These are phyloP conservation scores for Leptopilina drosophilae DNA, from an alignment of 2,888 invertebrate species.

Conservation along the genomic window DNA sequence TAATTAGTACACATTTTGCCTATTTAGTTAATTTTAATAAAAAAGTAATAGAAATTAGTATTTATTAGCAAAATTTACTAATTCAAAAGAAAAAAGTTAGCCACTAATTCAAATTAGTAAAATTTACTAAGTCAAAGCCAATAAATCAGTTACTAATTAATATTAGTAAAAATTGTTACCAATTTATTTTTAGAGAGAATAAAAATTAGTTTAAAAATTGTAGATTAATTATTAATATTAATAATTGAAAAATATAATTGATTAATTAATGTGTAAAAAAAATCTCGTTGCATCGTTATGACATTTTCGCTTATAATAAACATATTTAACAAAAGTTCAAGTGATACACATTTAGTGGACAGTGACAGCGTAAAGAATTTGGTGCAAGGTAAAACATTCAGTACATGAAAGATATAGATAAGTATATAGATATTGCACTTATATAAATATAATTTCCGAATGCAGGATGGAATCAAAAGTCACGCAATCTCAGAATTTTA, in stretches of 20 bases:
- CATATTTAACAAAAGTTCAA: slow-evolving; percentile 33
- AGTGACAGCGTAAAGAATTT: slow-evolving; percentile 54
- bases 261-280: slow-evolving; percentile 26
- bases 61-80: too few species aligned
- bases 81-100: too few species aligned
- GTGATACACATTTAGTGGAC: slow-evolving; percentile 57
- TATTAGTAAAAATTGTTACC: too few species aligned
- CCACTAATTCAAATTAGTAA: too few species aligned
- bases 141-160: too few species aligned
- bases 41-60: too few species aligned
- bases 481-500: slow-evolving; percentile 16
- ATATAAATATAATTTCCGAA: slow-evolving; percentile 18
- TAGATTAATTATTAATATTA: not conserved
- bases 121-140: too few species aligned
- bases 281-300: slow-evolving; percentile 23
- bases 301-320: slow-evolving; percentile 44
- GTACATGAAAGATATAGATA: slow-evolving; percentile 45
- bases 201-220: not conserved
- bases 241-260: not conserved
- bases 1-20: too few species aligned
- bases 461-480: slow-evolving; percentile 34
- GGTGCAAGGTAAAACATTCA: slow-evolving; percentile 61
- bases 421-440: slow-evolving; percentile 25
- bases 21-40: too few species aligned
- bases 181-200: too few species aligned